Evolutionary conservation across 2,797 vertebrate genomes (phyloP), one percentile per base, ranked within the genome.

Genomic region (Pygocentrus nattereri): DNA sequence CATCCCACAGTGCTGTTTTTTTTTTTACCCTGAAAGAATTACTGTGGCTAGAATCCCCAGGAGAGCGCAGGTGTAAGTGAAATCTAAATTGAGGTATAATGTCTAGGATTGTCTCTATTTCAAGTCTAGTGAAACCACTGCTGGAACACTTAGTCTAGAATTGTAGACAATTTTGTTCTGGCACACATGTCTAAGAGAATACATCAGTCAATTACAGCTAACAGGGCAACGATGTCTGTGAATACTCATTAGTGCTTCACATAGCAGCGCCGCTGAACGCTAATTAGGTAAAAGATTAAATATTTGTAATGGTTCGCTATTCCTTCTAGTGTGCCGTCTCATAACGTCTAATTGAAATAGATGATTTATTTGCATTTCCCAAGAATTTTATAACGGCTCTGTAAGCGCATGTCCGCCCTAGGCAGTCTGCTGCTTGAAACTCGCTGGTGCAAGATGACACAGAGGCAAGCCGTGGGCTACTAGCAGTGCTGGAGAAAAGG

Each of bases 281-380:
- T 73, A 73, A 73, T 73, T 73, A 73, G 49, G 27, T n/a, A 34
- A 58, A 73, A 73, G 30, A 73, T 73, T 34, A 73, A 56, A 73
- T 56, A 56, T 34, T 73, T 56, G 50, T 34, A 56, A 34, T 34
- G 19, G 31, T 34, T 23, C 52, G 3, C 49, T 31, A 73, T 58
- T 34, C 38, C 50, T 56, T 34, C 10, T 50, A 54, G 49, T 16
- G 3, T 8, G 1, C 25, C 5, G 16, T 31, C 19, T 73, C 50
- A 54, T 15, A 25, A n/a, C 2, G 30, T 56, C 27, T 56, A 34
- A 73, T 34, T 73, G 50, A 56, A 73, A 54, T 11, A 2, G 30
- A 34, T 25, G 70, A 54, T 54, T 34, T 54, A 31, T 54, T 73
- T 25, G 49, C 21, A 21, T 54, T 31, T 34, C 23, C 23, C 5